phyloP scores from a whole-genome alignment of 2,113 vertebrate genomes.

The Castor canadensis region DNA sequence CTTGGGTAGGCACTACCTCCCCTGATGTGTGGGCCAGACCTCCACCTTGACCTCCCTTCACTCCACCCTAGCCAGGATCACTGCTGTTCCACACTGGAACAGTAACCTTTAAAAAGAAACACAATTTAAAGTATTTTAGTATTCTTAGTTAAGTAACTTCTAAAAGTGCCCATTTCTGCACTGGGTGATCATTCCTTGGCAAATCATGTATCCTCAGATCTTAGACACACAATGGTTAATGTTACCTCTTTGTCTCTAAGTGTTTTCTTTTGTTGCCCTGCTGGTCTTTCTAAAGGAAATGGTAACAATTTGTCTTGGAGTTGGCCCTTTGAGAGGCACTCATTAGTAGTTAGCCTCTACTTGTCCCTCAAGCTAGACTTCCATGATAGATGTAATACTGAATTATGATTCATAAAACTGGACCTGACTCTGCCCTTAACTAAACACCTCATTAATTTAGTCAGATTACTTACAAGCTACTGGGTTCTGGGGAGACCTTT shows the following conservation, averaged over 20 bases:
- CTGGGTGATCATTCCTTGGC: not conserved
- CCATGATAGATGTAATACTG: not conserved
- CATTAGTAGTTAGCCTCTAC: not conserved
- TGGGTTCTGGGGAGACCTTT: not conserved
- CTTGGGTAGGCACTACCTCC: rapidly evolving
- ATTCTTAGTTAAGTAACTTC: not conserved
- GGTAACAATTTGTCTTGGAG: not conserved
- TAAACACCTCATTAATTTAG: not conserved
- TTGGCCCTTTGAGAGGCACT: not conserved
- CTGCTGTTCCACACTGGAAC: not conserved
- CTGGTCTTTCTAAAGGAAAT: not conserved
- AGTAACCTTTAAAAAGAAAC: not conserved
- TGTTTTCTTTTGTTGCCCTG: not conserved
- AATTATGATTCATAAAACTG: not conserved
- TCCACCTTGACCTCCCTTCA: no score
- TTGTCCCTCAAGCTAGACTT: not conserved
- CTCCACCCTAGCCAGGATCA: not conserved
- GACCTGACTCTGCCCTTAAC: not conserved
- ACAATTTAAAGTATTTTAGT: not conserved
- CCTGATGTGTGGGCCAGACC: rapidly evolving
- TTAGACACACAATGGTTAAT: not conserved
- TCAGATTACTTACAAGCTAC: not conserved
- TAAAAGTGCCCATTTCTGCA: not conserved
- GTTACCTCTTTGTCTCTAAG: not conserved
- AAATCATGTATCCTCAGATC: not conserved